phyloP scores from a whole-genome alignment of 2,888 invertebrate genomes.

The Tenthredo amoena region DNA sequence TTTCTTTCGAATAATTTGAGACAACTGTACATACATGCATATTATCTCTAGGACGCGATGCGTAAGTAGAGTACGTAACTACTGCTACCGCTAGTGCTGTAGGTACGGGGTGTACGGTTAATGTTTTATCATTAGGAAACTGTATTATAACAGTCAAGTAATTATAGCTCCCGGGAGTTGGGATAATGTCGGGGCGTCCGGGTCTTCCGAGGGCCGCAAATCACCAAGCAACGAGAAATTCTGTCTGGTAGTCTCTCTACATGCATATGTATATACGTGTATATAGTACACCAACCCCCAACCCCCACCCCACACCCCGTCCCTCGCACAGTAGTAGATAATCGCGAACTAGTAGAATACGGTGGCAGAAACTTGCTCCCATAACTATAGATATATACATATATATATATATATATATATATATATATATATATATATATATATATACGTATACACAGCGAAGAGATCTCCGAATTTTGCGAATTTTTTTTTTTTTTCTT shows the following conservation, averaged over 20 bases:
- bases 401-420: background rate
- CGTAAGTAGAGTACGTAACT: background rate
- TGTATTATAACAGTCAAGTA: conserved; percentile 47
- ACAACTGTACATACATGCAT: too few relatives aligned
- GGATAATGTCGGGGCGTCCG: conserved; percentile 49
- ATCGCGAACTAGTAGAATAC: conserved; percentile 5
- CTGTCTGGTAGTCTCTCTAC: conserved; percentile 18
- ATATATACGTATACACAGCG: background rate
- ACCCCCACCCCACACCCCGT: background rate
- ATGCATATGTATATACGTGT: background rate
- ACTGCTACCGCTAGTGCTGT: background rate
- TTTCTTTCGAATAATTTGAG: background rate
- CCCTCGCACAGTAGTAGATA: background rate
- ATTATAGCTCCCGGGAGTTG: conserved; percentile 49
- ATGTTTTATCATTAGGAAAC: conserved; percentile 49
- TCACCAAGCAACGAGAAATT: conserved; percentile 44
- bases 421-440: background rate
- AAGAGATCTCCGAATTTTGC: background rate
- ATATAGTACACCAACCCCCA: background rate
- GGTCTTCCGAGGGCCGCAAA: conserved; percentile 51
- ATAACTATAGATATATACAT: background rate
- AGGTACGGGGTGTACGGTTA: background rate
- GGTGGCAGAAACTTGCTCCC: background rate
- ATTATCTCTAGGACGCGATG: background rate
- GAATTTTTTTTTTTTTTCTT: background rate